These are phyloP conservation scores for Micropoecilia bifurca DNA, from an alignment of 2,797 vertebrate species.

Conservation along the genomic window DNA sequence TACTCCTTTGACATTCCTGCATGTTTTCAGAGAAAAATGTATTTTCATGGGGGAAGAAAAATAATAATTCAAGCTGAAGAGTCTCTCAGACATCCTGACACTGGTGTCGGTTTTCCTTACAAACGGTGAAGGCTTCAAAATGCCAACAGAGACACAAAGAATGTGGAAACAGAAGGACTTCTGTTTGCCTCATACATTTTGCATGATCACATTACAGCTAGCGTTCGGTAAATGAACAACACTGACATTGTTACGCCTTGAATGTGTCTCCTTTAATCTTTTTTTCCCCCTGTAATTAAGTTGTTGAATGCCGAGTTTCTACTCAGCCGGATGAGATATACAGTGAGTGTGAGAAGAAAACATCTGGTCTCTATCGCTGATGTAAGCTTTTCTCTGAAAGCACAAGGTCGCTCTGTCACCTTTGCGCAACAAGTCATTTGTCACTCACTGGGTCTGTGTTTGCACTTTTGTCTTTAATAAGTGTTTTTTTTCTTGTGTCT, in stretches of 20 bases:
- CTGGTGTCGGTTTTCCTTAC: conserved; percentile 5
- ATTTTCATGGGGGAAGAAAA: background rate
- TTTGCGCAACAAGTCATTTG: conserved; percentile 2
- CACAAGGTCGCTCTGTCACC: conserved; percentile 41
- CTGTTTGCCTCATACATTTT: conserved; percentile 65
- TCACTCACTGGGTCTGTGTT: background rate
- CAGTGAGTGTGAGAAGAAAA: conserved; percentile 32
- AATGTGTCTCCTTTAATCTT: conserved; percentile 26
- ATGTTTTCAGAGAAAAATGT: background rate
- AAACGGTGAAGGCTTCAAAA: conserved; percentile 34
- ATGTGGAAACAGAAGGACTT: conserved; percentile 61
- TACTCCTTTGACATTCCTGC: conserved; percentile 2
- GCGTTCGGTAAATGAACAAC: conserved; percentile 46
- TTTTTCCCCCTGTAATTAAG: conserved; percentile 5
- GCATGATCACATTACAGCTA: conserved; percentile 64
- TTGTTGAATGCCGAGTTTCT: conserved; percentile 21
- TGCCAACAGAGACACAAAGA: conserved; percentile 47
- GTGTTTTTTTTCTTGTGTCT: conserved; percentile 1
- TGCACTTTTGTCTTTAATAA: background rate
- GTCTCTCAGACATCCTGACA: conserved; percentile 4
- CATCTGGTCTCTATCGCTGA: conserved; percentile 30
- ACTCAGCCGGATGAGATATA: background rate
- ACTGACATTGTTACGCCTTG: conserved; percentile 45
- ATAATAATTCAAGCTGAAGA: background rate
- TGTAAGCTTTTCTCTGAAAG: background rate